phyloP scores from a whole-genome alignment of 2,113 vertebrate genomes.

The Hippocampus guttulatus region DNA sequence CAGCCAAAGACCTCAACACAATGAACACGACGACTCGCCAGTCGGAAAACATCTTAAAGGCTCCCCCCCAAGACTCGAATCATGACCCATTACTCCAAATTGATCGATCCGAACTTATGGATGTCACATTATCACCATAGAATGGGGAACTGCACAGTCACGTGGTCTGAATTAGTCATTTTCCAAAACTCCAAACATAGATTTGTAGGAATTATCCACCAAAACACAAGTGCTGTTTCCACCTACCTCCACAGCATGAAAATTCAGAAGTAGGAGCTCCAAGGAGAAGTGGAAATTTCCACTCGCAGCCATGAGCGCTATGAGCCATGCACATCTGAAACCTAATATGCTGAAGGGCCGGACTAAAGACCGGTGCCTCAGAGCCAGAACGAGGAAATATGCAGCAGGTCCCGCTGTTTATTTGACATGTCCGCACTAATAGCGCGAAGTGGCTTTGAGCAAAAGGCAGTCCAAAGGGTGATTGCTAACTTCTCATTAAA shows the following conservation, averaged over 20 bases:
- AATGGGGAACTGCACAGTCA: not conserved
- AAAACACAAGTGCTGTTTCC: not conserved
- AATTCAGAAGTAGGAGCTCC: not conserved
- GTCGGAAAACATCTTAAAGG: not conserved
- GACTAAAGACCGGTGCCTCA: constrained; percentile 58
- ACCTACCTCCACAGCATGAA: not conserved
- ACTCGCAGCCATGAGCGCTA: constrained; percentile 51
- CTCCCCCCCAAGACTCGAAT: not conserved
- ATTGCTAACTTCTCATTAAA: not conserved
- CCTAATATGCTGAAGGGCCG: constrained; percentile 66
- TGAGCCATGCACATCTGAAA: constrained; percentile 69
- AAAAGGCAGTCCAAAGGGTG: not conserved
- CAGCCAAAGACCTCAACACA: constrained; percentile 7
- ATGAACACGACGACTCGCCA: constrained; percentile 1
- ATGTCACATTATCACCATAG: not conserved
- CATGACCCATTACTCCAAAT: constrained; percentile 1
- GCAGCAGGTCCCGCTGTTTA: constrained; percentile 23
- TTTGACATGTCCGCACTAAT: constrained; percentile 19
- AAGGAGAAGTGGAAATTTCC: constrained; percentile 75
- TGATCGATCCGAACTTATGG: constrained; percentile 5
- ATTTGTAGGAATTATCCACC: not conserved
- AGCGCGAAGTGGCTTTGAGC: not conserved
- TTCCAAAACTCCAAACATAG: not conserved
- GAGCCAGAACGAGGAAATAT: constrained; percentile 27
- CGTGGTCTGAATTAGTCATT: not conserved